Conservation (phyloP, 2,113 vertebrate genomes). For the Macaca fascicularis region DNA sequence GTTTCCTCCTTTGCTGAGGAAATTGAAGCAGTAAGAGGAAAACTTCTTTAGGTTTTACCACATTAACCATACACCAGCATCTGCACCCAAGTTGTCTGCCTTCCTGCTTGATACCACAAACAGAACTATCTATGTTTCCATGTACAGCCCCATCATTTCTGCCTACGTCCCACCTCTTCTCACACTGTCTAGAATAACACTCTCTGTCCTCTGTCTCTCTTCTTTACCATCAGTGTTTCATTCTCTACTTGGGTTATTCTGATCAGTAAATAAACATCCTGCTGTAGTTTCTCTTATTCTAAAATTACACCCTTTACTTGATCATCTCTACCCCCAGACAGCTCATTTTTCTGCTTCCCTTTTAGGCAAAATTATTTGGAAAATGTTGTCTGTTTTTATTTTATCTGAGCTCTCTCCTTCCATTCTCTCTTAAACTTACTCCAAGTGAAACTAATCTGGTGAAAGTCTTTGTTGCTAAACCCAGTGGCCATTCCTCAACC, state of each 20-base stretch:
- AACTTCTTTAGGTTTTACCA: not conserved
- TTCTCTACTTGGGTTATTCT: not conserved
- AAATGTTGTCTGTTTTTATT: not conserved
- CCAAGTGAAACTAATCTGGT: not conserved
- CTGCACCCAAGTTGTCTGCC: not conserved
- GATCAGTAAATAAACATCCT: not conserved
- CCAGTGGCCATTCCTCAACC: not conserved
- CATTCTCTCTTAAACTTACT: not conserved
- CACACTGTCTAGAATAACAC: rapidly evolving
- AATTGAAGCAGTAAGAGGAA: not conserved
- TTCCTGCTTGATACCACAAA: not conserved
- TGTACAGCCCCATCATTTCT: no score
- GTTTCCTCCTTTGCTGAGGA: not conserved
- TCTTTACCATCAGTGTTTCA: not conserved
- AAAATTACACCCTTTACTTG: not conserved
- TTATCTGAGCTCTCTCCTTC: not conserved
- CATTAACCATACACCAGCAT: not conserved
- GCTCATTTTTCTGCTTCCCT: not conserved
- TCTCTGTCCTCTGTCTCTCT: not conserved
- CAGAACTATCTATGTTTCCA: not conserved
- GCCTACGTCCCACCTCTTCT: not conserved
- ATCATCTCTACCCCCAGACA: not conserved
- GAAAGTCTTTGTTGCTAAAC: not conserved
- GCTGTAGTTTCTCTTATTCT: not conserved
- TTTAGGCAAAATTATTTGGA: not conserved